Conservation (phyloP, 2,888 invertebrate species). For the Drosophila meridionalis region DNA sequence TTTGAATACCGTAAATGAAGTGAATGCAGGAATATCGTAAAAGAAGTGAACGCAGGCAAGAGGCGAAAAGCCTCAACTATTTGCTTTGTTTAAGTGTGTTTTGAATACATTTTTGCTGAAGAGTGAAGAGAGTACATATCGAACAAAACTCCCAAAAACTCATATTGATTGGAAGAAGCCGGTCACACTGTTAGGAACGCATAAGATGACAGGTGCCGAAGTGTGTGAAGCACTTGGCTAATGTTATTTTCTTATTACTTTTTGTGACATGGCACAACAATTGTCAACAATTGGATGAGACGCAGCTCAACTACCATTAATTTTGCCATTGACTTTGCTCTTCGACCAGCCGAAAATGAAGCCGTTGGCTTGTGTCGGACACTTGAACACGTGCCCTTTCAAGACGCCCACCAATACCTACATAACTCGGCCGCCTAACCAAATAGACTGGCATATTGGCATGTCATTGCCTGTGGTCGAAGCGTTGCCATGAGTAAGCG, state of each 20-base stretch:
- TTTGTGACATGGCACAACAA: conserved; percentile 57
- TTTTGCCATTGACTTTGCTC: conserved; percentile 42
- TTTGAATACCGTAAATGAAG: background rate
- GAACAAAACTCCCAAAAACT: background rate
- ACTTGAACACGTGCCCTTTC: conserved; percentile 56
- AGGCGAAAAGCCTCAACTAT: background rate
- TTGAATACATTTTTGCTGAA: background rate
- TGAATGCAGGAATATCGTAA: background rate
- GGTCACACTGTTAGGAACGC: conserved; percentile 30
- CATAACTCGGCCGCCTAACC: background rate
- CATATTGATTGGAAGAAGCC: background rate
- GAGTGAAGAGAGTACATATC: background rate
- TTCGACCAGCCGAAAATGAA: conserved; percentile 59
- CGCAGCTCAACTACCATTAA: conserved; percentile 42
- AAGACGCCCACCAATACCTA: background rate
- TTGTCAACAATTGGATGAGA: conserved; percentile 71
- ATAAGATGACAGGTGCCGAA: conserved; percentile 49
- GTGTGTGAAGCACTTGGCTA: conserved; percentile 48
- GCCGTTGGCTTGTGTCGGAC: conserved; percentile 65
- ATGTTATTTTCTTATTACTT: conserved; percentile 68
- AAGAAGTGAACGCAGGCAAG: background rate
- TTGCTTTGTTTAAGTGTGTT: background rate
- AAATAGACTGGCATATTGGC: conserved; percentile 46
- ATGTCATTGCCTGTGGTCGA: conserved; percentile 57
- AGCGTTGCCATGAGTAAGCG: conserved; percentile 63